Evolutionary conservation across 1,140 invertebrate species (phyloP), one percentile per base, ranked within the genome.

Genomic region (Diploscapter pachys): DNA sequence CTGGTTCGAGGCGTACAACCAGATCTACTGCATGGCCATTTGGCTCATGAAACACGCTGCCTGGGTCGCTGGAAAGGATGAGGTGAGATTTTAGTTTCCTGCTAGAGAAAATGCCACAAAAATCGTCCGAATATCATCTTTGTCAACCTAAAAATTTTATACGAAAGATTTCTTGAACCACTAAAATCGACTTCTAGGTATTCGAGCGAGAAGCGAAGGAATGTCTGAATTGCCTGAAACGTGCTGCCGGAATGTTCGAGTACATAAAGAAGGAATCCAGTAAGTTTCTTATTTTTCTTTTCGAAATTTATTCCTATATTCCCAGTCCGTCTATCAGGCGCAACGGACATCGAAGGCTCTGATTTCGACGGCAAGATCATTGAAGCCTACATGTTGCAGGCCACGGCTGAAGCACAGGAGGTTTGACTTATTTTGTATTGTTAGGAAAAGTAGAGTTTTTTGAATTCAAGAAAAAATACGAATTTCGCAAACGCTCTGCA

Each of bases 21-120:
- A 91, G 81, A 88, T 88, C 50, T 86, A 90, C 13, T 91, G 91
- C 83, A 80, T 91, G 76, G 91, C 88, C 3, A 82, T 92, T 68
- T 91, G 90, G 90, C 89, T 90, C 75, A 91, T 90, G 85, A 91
- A 92, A 83, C 90, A 91, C 87, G 90, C 90, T 61, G 89, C 90
- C 31, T 90, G 89, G 86, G 86, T 91, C 74, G 90, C 90, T 78
- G 89, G 88, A 9, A 90, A 90, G 81, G 89, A 91, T 79, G 88
- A 90, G 66, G 89, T 73, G 31, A 31, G 0, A 31, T 31, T 31
- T 31, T 31, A 31, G 31, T 1, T 31, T 31, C 63, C 63, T 9
- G 1, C 51, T 65, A 31, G 9, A 31, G 8, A 65, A 9, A 9
- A 31, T 65, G 31, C 31, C 1, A 31, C 31, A 31, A 31, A 31